Percentiles rank a stretch among this genome's conserved stretches.
These are phyloP conservation scores for Halictus rubicundus DNA, from an alignment of 1,140 invertebrate species.

Conservation along the genomic window DNA sequence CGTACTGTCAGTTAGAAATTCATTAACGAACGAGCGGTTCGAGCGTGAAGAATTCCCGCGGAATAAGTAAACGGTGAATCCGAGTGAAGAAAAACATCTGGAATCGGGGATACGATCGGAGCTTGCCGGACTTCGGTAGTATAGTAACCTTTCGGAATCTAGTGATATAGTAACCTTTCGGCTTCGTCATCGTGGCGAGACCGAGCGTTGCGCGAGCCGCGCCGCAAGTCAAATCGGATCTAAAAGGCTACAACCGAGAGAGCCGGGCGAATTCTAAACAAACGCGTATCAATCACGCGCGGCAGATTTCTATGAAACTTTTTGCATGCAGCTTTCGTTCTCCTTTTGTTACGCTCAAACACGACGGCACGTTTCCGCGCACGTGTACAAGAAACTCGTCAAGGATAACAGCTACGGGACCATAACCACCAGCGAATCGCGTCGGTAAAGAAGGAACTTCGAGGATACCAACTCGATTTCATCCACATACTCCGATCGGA, in stretches of 20 bases:
- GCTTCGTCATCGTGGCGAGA: conserved; percentile 11
- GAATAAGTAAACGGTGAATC: not conserved
- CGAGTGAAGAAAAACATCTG: conserved; percentile 4
- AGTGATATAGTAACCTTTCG: no score
- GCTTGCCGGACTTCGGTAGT: not conserved
- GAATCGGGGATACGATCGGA: no score
- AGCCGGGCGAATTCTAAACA: conserved; percentile 34
- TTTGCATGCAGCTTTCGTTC: conserved; percentile 18
- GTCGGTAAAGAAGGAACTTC: not conserved
- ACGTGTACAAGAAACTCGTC: conserved; percentile 40
- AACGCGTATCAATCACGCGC: conserved; percentile 26
- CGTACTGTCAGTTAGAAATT: not conserved
- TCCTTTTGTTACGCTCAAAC: conserved; percentile 16
- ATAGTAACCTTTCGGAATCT: conserved; percentile 18
- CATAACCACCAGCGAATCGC: conserved; percentile 16
- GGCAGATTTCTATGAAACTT: conserved; percentile 26
- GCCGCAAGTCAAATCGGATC: conserved; percentile 3
- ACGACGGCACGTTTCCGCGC: conserved; percentile 27
- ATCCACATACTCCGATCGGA: no score
- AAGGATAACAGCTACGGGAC: conserved; percentile 42
- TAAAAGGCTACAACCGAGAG: conserved; percentile 8
- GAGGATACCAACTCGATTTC: not conserved
- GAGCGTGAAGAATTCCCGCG: not conserved
- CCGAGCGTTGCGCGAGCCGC: not conserved
- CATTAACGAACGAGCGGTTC: not conserved